Percentiles rank a stretch among this genome's conserved stretches.
Conservation (phyloP, 2,113 vertebrate species). For the Ascaphus truei region DNA sequence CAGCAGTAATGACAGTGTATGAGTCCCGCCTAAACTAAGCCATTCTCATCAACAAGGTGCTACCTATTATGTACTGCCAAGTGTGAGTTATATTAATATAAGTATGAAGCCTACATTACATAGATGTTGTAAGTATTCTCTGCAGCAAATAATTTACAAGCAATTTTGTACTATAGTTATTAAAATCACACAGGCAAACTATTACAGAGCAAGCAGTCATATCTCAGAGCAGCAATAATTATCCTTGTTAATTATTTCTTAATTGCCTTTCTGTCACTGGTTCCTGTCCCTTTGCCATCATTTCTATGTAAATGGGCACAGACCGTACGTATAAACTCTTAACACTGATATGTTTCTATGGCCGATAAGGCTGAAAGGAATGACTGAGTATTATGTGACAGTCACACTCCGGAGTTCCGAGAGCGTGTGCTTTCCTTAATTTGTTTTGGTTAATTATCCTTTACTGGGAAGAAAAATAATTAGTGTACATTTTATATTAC, state of each 20-base stretch:
- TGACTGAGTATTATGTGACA: constrained; percentile 11
- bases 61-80: background rate
- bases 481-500: constrained; percentile 21
- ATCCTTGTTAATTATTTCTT: constrained; percentile 31
- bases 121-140: background rate
- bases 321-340: background rate
- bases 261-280: constrained; percentile 14
- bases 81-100: background rate
- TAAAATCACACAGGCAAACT: constrained; percentile 9
- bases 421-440: constrained; percentile 19
- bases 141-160: background rate
- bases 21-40: too few relatives aligned
- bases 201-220: background rate
- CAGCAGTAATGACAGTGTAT: too few relatives aligned
- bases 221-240: constrained; percentile 12
- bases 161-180: background rate
- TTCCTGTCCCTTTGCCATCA: background rate
- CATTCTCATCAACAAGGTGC: background rate
- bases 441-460: constrained; percentile 35
- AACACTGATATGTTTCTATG: constrained; percentile 11
- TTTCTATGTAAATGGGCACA: constrained; percentile 4
- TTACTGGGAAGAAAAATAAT: constrained; percentile 27
- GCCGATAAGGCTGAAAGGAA: background rate
- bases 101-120: background rate
- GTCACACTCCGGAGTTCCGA: constrained; percentile 10